Base-by-base conservation (phyloP, 2,888 invertebrate genomes). In the Incurvaria masculella region DNA sequence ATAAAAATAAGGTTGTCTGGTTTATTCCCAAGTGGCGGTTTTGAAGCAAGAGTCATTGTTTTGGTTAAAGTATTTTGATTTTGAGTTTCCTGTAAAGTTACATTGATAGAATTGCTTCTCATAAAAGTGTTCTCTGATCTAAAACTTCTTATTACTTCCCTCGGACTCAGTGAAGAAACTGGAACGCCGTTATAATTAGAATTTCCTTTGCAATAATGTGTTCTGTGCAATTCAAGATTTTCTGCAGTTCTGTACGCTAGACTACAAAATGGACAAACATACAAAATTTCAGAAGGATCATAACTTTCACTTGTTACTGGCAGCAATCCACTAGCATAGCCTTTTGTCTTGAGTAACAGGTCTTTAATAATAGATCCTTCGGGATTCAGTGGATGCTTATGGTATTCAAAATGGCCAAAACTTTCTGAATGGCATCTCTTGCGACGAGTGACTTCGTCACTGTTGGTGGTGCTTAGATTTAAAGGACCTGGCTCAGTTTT, bases 161-260 rank as follows among this genome's bases (percentile, higher is more conserved):
- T 59, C 55, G 79, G 61, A 47, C 62, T 60, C 27, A 64, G 65
- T 55, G 64, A 64, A 1, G 70, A 63, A 3, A 56, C 57, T 44
- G 57, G 42, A 27, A 59, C 51, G 21, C 57, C 58, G 56, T 59
- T 70, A 16, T 54, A 71, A 49, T 65, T 64, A 56, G 75, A 66
- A 48, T 65, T 64, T 19, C 87, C 89, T 68, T 90, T 89, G 62
- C 93, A 92, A 64, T 89, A 91, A 61, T 87, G 87, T 61, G 85
- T 79, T 60, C 87, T 85, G 65, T 94, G 94, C 49, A 89, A 81
- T 63, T 90, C 89, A 56, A 93, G 73, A 61, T 90, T 91, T 54
- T 92, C 91, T 38, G 87, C 85, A 57, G 88, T 90, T 61, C 88
- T 83, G 61, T 89, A 94, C 21, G 87, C 83, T 61, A 87, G 87